phyloP scores from a whole-genome alignment of 2,113 vertebrate genomes.

The Scopus umbretta region DNA sequence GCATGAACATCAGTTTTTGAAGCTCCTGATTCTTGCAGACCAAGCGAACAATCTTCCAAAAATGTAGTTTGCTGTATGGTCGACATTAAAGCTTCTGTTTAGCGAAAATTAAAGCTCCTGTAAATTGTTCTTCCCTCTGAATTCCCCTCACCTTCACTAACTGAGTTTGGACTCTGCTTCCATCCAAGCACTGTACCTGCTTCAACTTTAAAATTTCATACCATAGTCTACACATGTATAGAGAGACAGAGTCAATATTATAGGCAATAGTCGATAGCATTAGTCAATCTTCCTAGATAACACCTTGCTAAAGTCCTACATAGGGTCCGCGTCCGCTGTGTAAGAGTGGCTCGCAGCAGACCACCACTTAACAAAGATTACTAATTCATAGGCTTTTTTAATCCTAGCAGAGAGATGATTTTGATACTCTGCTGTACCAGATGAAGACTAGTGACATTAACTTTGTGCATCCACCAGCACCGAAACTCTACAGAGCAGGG shows the following conservation, averaged over 20 bases:
- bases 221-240: background rate
- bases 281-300: background rate
- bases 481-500: background rate
- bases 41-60: background rate
- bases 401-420: background rate
- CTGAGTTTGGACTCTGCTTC: background rate
- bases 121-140: background rate
- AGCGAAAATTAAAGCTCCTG: background rate
- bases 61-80: background rate
- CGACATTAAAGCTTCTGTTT: background rate
- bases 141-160: background rate
- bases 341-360: background rate
- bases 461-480: background rate
- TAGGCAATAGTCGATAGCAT: background rate
- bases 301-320: background rate
- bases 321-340: background rate
- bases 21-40: background rate
- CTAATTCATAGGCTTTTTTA: background rate
- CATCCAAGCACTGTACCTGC: background rate
- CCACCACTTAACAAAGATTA: background rate
- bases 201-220: background rate
- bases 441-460: background rate
- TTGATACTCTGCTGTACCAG: background rate
- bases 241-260: background rate
- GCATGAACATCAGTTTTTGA: background rate